phyloP scores from a whole-genome alignment of 2,797 vertebrate genomes.

The Thamnophis elegans region DNA sequence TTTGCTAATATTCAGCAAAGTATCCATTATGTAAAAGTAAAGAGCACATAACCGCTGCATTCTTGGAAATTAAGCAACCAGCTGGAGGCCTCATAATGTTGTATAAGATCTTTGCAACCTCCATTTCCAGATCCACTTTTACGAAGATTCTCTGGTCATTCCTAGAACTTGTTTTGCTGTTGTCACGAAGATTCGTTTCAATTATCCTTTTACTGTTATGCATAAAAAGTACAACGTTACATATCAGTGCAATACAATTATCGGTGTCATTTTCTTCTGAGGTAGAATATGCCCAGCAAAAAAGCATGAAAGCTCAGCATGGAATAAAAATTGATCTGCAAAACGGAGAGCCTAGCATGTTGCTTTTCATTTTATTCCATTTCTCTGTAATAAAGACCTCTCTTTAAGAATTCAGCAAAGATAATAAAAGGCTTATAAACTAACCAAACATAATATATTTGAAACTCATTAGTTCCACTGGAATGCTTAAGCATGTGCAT shows the following conservation, averaged over 20 bases:
- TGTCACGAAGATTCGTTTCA: constrained; percentile 27
- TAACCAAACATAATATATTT: neutral
- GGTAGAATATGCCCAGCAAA: neutral
- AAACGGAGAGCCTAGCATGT: neutral
- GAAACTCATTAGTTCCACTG: neutral
- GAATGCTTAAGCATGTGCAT: constrained; percentile 5
- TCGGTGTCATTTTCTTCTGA: neutral
- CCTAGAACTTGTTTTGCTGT: constrained; percentile 4
- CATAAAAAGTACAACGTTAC: neutral
- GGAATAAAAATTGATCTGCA: constrained; percentile 17
- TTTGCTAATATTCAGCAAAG: constrained; percentile 33
- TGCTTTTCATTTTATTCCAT: constrained; percentile 5
- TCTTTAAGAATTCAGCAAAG: constrained; percentile 6
- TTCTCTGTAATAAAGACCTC: neutral
- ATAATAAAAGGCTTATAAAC: constrained; percentile 6
- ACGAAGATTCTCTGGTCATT: neutral
- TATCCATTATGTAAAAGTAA: constrained; percentile 21
- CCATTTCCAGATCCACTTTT: constrained; percentile 20
- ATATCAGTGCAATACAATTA: constrained; percentile 11
- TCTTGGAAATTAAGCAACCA: constrained; percentile 33
- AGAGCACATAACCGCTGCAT: constrained; percentile 21
- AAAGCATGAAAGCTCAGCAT: constrained; percentile 13
- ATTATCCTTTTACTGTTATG: constrained; percentile 26
- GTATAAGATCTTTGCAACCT: constrained; percentile 25
- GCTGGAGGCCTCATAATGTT: constrained; percentile 7